A percentile compares a stretch with the other conserved stretches of the same genome.
Conservation (phyloP, 1,140 invertebrate genomes). For the Akabosia matsudoensis region DNA sequence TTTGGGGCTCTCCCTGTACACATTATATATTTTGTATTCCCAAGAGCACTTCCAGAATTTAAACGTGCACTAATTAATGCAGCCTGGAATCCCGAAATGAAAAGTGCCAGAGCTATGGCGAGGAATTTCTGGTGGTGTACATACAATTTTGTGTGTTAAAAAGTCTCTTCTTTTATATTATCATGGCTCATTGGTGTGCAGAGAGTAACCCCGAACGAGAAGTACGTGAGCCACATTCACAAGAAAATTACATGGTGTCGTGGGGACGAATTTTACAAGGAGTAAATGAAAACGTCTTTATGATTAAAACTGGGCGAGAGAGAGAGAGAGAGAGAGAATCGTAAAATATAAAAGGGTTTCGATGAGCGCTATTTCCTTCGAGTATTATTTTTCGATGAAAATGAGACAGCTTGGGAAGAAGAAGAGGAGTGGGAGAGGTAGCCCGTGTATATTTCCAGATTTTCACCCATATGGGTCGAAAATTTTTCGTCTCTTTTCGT, state of each 20-base stretch:
- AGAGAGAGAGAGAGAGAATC: no score
- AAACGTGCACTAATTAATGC: constrained; percentile 7
- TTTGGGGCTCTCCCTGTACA: neutral
- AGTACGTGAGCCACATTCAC: neutral
- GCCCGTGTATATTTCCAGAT: neutral
- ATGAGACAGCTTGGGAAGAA: no score
- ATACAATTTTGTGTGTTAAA: neutral
- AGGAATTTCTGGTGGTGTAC: no score
- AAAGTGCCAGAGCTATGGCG: no score
- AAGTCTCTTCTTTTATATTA: neutral
- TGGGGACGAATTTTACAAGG: neutral
- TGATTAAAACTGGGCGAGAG: constrained; percentile 9
- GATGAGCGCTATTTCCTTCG: no score
- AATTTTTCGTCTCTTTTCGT: no score
- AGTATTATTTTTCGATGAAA: neutral
- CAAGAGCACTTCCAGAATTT: constrained; percentile 4
- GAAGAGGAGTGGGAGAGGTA: no score
- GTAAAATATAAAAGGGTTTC: no score
- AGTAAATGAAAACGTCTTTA: constrained; percentile 6
- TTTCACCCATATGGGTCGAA: neutral
- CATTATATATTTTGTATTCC: neutral
- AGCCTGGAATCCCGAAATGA: no score
- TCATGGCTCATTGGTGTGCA: neutral
- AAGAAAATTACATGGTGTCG: neutral
- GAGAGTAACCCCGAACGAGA: neutral